These are phyloP conservation scores for Lycaena phlaeas DNA, from an alignment of 2,888 invertebrate genomes.

Conservation along the genomic window DNA sequence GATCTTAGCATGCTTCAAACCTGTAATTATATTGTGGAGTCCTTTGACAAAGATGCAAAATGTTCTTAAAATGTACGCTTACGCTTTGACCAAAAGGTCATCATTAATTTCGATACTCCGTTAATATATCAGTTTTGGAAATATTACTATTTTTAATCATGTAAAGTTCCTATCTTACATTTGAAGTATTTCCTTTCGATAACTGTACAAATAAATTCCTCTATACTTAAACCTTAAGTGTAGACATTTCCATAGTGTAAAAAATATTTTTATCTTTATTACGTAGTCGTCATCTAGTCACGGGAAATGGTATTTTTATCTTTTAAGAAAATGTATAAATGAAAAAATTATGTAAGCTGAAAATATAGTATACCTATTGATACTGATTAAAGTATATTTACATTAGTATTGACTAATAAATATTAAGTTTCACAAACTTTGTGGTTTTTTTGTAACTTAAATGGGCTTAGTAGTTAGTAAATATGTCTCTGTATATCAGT, in stretches of 20 bases:
- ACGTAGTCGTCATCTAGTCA: conserved; percentile 38
- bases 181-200: no score
- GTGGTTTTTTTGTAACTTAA: no score
- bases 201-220: conserved; percentile 9
- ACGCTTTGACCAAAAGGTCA: no score
- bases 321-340: conserved; percentile 23
- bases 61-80: no score
- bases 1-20: no score
- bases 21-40: no score
- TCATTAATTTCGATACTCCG: no score
- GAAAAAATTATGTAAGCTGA: conserved; percentile 12
- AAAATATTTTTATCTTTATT: conserved; percentile 7
- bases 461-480: no score
- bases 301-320: conserved; percentile 32
- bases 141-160: conserved; percentile 23
- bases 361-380: conserved; percentile 13
- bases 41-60: no score
- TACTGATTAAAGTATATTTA: conserved; percentile 15
- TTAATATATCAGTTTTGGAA: not conserved
- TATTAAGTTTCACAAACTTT: no score
- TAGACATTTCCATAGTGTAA: conserved; percentile 5
- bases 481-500: no score
- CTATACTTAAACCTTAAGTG: not conserved
- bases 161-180: conserved; percentile 54
- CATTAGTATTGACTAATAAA: conserved; percentile 4